A percentile compares a stretch with the other conserved stretches of the same genome.
phyloP scores from a whole-genome alignment of 2,888 invertebrate species.

The Caenorhabditis sp. region DNA sequence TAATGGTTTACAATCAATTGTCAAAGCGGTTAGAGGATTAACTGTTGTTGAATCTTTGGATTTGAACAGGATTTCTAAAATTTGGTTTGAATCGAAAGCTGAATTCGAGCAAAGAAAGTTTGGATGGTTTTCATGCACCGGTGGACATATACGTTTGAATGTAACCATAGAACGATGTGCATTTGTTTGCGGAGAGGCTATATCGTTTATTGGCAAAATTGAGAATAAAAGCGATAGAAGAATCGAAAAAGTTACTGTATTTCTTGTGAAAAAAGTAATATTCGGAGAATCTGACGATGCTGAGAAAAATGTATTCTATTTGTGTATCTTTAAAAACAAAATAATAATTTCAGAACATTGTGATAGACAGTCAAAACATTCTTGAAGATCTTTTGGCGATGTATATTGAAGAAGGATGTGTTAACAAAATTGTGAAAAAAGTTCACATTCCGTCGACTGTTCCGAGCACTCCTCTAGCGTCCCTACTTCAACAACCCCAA shows the following conservation, averaged over 20 bases:
- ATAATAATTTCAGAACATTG: slow-evolving; percentile 32
- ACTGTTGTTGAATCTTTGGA: slow-evolving; percentile 54
- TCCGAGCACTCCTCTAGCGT: slow-evolving; percentile 33
- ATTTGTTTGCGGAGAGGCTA: slow-evolving; percentile 62
- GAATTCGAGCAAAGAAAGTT: slow-evolving; percentile 54
- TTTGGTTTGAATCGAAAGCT: slow-evolving; percentile 45
- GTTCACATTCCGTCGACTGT: slow-evolving; percentile 55
- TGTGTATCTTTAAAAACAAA: too few species aligned
- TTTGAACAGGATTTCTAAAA: slow-evolving; percentile 46
- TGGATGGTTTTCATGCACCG: slow-evolving; percentile 63
- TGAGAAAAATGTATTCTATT: slow-evolving; percentile 27
- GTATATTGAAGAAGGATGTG: slow-evolving; percentile 59
- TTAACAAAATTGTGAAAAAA: slow-evolving; percentile 60
- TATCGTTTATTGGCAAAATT: slow-evolving; percentile 53
- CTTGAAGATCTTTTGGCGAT: slow-evolving; percentile 63
- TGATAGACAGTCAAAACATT: slow-evolving; percentile 47
- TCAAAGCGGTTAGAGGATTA: slow-evolving; percentile 57
- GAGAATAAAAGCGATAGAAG: slow-evolving; percentile 61
- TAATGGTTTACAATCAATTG: slow-evolving; percentile 36
- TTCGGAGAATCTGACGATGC: slow-evolving; percentile 38
- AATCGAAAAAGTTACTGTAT: slow-evolving; percentile 56
- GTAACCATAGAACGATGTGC: slow-evolving; percentile 54
- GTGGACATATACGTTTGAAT: slow-evolving; percentile 55
- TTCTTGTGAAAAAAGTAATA: slow-evolving; percentile 44
- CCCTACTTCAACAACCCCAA: slow-evolving; percentile 5